Evolutionary conservation across 2,888 invertebrate genomes (phyloP).

Genomic region (Dysmachus trigonus): DNA sequence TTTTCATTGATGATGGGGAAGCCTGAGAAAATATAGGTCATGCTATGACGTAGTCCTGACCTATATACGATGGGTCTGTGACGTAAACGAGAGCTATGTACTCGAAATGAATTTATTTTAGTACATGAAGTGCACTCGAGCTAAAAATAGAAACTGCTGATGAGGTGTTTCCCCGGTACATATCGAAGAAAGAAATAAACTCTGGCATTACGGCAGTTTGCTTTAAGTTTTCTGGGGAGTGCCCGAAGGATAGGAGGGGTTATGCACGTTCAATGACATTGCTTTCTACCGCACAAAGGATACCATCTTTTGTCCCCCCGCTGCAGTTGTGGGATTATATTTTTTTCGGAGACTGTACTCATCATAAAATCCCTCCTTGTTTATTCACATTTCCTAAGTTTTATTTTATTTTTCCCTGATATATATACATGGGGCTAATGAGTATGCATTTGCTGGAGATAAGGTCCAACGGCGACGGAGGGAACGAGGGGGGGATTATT

Average conservation of each 20-base stretch:
- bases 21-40: slow-evolving; percentile 44
- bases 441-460: background rate
- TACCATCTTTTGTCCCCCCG: background rate
- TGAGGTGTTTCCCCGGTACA: slow-evolving; percentile 31
- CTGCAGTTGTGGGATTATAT: background rate
- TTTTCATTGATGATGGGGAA: slow-evolving; percentile 41
- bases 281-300: slow-evolving; percentile 10
- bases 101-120: slow-evolving; percentile 5
- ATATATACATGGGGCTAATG: background rate
- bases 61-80: slow-evolving; percentile 42
- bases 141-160: slow-evolving; percentile 38
- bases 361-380: background rate
- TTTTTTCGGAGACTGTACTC: background rate
- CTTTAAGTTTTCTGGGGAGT: background rate
- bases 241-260: background rate
- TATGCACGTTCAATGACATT: slow-evolving; percentile 25
- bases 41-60: slow-evolving; percentile 50
- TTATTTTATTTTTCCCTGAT: background rate
- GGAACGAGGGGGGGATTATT: background rate
- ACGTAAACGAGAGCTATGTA: slow-evolving; percentile 24
- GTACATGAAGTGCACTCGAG: slow-evolving; percentile 32
- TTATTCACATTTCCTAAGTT: background rate
- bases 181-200: slow-evolving; percentile 28
- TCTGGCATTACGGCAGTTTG: slow-evolving; percentile 6
- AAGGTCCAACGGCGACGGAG: background rate